Conservation (phyloP, 2,113 vertebrate genomes). For the Zeus faber region DNA sequence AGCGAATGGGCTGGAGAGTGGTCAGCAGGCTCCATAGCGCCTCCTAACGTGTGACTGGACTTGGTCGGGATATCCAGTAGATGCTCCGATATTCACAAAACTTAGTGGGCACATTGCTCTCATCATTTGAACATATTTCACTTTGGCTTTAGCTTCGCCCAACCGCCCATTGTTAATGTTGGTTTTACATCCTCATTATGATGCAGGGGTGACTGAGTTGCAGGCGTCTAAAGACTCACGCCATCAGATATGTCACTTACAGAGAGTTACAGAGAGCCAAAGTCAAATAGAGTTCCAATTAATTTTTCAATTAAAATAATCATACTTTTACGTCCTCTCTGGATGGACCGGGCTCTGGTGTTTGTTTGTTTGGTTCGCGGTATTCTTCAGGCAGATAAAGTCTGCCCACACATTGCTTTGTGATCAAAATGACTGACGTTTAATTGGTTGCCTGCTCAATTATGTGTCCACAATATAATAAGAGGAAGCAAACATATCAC, state of each 20-base stretch:
- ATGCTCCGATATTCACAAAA: too few species aligned
- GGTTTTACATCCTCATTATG: neutral
- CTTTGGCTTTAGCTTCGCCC: too few species aligned
- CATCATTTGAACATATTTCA: too few species aligned
- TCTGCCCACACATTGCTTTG: conserved; percentile 26
- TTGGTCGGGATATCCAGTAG: too few species aligned
- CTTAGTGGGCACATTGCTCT: too few species aligned
- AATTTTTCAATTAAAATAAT: conserved; percentile 57
- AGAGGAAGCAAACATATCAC: conserved; percentile 39
- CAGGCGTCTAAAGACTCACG: too few species aligned
- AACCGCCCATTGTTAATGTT: too few species aligned
- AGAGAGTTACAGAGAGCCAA: too few species aligned
- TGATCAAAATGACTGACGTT: conserved; percentile 42
- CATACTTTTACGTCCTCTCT: conserved; percentile 22
- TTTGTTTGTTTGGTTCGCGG: conserved; percentile 33
- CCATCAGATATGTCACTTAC: too few species aligned
- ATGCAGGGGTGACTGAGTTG: neutral
- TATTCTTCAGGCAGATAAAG: conserved; percentile 36
- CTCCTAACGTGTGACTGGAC: too few species aligned
- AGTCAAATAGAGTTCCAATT: conserved; percentile 48
- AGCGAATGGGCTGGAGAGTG: too few species aligned
- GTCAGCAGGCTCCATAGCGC: too few species aligned
- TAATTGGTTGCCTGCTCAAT: conserved; percentile 19
- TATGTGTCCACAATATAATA: conserved; percentile 23
- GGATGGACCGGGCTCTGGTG: conserved; percentile 31